Evolutionary conservation across 1,140 invertebrate genomes (phyloP), one percentile per base, ranked within the genome.

Genomic region (Microplitis demolitor): DNA sequence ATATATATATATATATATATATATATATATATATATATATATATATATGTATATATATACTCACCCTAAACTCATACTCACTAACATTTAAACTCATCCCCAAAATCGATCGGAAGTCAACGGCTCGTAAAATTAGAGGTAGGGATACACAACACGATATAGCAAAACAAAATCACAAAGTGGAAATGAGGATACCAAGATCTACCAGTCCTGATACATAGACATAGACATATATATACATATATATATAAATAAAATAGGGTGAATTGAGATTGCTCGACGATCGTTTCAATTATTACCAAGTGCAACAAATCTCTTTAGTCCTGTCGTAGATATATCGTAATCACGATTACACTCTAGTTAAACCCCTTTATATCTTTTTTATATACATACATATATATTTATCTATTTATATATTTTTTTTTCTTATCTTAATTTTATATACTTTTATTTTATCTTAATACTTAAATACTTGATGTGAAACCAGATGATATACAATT

Each of bases 121-220:
- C 85, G 85, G 84, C 81, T 87, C 85, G 85, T 86, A 86, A 87
- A 87, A 86, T 86, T 86, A 86, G 80, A 80, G 78, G 77, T 63
- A 73, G 58, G 77, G 81, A 76, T 70, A 45, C 39, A 45, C 73
- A 74, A 82, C 77, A 80, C 81, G 70, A 24, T 24, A 24, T 73
- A 76, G 81, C 77, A 80, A 82, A 83, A 80, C 78, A 80, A 78
- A 77, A 77, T 74, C 71, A 68, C 73, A 73, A 53, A 35, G 53
- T 60, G 6, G 11, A 31, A 37, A 64, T 62, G 54, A 61, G 67
- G 45, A 35, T 50, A 31, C 58, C n/a, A 66, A 58, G 64, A 64
- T 51, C 3, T 67, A 1, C 39, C 11, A 9, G 39, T 45, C 39
- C 39, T 45, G 39, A 45, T 45, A 45, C 6, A 45, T 11, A 8